A percentile compares a stretch with the other conserved stretches of the same genome.
phyloP scores from a whole-genome alignment of 2,113 vertebrate genomes.

The Litocranius walleri region DNA sequence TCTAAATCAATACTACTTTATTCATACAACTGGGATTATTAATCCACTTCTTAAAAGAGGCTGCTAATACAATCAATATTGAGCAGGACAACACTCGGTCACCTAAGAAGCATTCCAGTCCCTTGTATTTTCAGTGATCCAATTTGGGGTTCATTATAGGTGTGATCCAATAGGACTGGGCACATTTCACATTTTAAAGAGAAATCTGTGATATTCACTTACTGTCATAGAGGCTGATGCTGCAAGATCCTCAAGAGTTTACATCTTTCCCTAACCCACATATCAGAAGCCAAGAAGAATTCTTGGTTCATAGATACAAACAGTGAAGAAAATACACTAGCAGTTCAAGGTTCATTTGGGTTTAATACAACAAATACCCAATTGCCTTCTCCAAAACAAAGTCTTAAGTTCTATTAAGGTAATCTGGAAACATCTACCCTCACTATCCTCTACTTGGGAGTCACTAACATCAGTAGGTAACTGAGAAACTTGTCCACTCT shows the following conservation, averaged over 20 bases:
- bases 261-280: not conserved
- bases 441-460: not conserved
- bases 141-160: not conserved
- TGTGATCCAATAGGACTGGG: not conserved
- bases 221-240: not conserved
- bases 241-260: not conserved
- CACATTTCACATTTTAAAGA: not conserved
- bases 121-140: not conserved
- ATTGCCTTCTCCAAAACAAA: not conserved
- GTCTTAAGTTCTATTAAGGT: not conserved
- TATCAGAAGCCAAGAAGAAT: not conserved
- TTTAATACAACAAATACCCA: not conserved
- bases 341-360: not conserved
- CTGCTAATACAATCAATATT: not conserved
- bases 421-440: slow-evolving; percentile 1
- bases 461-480: not conserved
- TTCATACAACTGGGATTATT: not conserved
- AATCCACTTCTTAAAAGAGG: not conserved
- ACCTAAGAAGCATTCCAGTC: slow-evolving; percentile 33
- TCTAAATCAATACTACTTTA: slow-evolving; percentile 30
- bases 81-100: not conserved
- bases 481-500: not conserved
- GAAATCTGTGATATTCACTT: not conserved
- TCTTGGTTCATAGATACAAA: not conserved
- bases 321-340: not conserved